These are phyloP conservation scores for Diadophis punctatus DNA, from an alignment of 2,113 vertebrate species.

Conservation along the genomic window DNA sequence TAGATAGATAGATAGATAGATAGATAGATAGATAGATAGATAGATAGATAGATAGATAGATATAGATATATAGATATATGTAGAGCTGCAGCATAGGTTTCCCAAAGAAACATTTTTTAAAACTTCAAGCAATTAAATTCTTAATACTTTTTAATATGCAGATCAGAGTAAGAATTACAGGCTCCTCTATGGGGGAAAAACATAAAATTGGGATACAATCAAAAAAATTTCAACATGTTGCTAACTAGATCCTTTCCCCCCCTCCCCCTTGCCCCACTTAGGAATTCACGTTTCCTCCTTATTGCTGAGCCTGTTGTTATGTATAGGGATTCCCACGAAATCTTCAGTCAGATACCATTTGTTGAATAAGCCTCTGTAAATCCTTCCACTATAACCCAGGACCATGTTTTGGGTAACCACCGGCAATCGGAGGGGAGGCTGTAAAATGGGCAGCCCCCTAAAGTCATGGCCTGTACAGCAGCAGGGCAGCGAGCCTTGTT, in stretches of 20 bases:
- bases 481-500: background rate
- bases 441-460: background rate
- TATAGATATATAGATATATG: no score
- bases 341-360: background rate
- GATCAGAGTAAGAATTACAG: background rate
- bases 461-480: background rate
- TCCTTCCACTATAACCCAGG: background rate
- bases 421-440: background rate
- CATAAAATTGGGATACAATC: background rate
- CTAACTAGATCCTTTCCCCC: background rate
- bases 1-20: no score
- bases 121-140: background rate
- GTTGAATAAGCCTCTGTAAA: background rate
- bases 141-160: background rate
- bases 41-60: no score
- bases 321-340: background rate
- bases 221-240: background rate
- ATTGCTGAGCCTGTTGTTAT: background rate
- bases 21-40: no score
- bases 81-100: no score
- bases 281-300: background rate
- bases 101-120: background rate
- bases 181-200: background rate
- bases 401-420: background rate
- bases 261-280: background rate